Conservation (phyloP, 2,888 invertebrate genomes). For the Luperina testacea region DNA sequence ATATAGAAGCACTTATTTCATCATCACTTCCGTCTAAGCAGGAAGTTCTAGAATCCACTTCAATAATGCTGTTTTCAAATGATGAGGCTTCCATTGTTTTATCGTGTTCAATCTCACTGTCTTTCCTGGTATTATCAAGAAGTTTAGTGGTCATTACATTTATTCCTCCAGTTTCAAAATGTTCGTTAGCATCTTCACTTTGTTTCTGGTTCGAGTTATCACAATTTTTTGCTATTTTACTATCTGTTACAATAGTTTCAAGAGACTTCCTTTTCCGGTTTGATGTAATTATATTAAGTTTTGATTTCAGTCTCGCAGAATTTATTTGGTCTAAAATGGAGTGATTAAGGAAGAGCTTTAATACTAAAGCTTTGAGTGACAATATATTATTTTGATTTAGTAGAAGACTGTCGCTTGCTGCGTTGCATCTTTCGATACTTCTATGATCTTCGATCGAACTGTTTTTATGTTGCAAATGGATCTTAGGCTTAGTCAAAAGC, state of each 20-base stretch:
- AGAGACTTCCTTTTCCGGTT: constrained; percentile 48
- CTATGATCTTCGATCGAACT: constrained; percentile 8
- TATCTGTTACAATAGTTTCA: constrained; percentile 24
- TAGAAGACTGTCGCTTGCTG: constrained; percentile 3
- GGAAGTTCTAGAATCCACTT: constrained; percentile 27
- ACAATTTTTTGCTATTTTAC: constrained; percentile 41
- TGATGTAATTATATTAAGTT: constrained; percentile 21
- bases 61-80: constrained; percentile 22
- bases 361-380: constrained; percentile 47
- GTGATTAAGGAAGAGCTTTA: constrained; percentile 57
- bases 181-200: not conserved
- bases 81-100: constrained; percentile 8
- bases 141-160: constrained; percentile 1
- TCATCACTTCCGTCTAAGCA: constrained; percentile 20
- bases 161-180: not conserved
- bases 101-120: not conserved
- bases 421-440: not conserved
- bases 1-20: constrained; percentile 29
- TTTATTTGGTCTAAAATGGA: constrained; percentile 25
- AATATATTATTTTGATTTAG: constrained; percentile 32
- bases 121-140: not conserved
- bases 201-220: not conserved
- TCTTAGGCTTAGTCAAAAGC: constrained; percentile 46
- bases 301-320: constrained; percentile 25
- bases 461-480: constrained; percentile 26